Conservation (phyloP, 2,797 vertebrate genomes). For the Falco peregrinus region DNA sequence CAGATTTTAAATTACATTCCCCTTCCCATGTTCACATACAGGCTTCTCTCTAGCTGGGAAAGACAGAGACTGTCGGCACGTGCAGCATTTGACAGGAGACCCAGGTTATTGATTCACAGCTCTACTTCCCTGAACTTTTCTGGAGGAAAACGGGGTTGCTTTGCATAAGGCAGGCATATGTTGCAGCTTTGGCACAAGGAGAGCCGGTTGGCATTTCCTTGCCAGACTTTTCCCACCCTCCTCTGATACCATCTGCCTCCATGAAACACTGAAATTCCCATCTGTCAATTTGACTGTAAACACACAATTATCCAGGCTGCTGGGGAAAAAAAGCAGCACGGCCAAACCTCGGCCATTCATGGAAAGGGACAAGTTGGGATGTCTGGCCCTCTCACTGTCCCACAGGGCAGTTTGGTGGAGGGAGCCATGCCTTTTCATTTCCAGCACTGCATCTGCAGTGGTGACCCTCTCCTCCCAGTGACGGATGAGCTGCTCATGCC, state of each 20-base stretch:
- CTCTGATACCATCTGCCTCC: constrained; percentile 68
- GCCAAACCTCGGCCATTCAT: not conserved
- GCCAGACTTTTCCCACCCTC: constrained; percentile 58
- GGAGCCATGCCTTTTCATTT: not conserved
- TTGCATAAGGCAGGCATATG: constrained; percentile 74
- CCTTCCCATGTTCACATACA: not conserved
- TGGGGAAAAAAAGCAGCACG: not conserved
- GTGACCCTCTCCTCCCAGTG: not conserved
- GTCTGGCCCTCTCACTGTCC: not conserved
- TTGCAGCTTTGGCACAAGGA: constrained; percentile 60
- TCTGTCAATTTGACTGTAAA: constrained; percentile 71
- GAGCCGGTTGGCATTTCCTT: constrained; percentile 24
- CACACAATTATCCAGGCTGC: constrained; percentile 64
- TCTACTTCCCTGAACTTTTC: constrained; percentile 58
- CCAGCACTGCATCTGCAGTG: not conserved
- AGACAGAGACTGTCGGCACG: not conserved
- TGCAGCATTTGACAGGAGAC: constrained; percentile 44
- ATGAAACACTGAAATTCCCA: constrained; percentile 56
- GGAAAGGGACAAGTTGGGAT: not conserved
- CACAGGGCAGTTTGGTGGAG: not conserved
- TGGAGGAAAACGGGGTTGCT: constrained; percentile 35
- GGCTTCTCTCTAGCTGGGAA: constrained; percentile 4
- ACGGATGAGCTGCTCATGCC: not conserved
- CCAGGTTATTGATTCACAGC: constrained; percentile 56
- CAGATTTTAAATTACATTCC: not conserved